Evolutionary conservation across 2,797 vertebrate genomes (phyloP).

Genomic region (Falco concolor): DNA sequence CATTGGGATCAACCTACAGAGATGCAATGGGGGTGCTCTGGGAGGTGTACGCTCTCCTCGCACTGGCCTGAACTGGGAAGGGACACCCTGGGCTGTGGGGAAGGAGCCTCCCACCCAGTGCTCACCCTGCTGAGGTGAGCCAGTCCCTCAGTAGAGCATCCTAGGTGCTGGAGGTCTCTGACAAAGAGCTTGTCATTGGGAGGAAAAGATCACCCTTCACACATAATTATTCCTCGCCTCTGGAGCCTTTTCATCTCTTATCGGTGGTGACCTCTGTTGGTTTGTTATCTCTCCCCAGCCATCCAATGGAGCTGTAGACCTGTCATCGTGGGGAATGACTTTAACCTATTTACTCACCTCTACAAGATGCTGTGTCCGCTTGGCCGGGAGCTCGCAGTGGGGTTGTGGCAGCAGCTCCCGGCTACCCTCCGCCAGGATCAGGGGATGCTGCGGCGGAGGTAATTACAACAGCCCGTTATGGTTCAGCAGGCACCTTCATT

Average conservation of each 20-base stretch:
- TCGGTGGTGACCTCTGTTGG: background rate
- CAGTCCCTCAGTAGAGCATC: background rate
- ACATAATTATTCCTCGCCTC: background rate
- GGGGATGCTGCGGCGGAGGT: background rate
- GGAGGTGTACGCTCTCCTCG: fast-evolving
- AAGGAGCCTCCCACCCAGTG: background rate
- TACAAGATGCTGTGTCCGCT: background rate
- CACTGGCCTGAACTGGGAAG: background rate
- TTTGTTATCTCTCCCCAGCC: conserved; percentile 42
- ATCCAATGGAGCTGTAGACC: background rate
- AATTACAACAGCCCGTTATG: conserved; percentile 42
- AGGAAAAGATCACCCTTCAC: background rate
- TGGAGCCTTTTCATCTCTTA: background rate
- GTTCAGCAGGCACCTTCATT: conserved; percentile 43
- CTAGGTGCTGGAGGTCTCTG: background rate
- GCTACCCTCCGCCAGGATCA: background rate
- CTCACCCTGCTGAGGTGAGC: fast-evolving
- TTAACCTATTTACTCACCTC: background rate
- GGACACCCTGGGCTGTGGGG: background rate
- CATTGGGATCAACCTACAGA: fast-evolving
- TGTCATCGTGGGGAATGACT: background rate
- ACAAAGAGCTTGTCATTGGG: background rate
- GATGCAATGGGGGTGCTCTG: background rate
- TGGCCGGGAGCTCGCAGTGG: background rate
- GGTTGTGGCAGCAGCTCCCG: background rate